Base-by-base conservation (phyloP, 2,888 invertebrate genomes). In the Tortricodes alternella region DNA sequence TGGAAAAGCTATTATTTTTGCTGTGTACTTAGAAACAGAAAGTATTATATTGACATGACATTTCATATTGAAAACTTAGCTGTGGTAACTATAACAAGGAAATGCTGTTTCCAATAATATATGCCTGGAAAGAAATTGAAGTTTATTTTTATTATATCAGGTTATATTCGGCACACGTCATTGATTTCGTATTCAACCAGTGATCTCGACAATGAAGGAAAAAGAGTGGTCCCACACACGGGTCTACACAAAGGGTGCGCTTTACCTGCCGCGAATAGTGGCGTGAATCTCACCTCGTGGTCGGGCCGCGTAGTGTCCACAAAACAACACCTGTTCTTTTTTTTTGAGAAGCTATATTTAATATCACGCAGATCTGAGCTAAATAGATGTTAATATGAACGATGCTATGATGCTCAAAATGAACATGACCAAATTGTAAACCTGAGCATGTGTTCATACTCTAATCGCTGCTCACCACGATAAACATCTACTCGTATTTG, bases 131-230 rank as follows among this genome's bases (percentile, higher is more conserved):
- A 34, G 9, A n/a, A 19, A 18, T 41, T n/a, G 15, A 15, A 34
- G 13, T 23, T 16, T 38, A 53, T 32, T 57, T 58, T 48, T 55
- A 60, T 58, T 55, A 58, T 58, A 59, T 58, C 46, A 53, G 53
- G 57, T 37, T 63, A 70, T 70, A 78, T 78, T 76, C 70, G 65
- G 69, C 65, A 67, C 75, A 70, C 73, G 74, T 76, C 78, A 78
- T 79, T 76, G 74, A 78, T 83, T 80, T 80, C 74, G 76, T 76
- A 74, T 73, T 74, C 66, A 63, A 62, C 62, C 60, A 67, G 66
- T 72, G 71, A 78, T 79, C 73, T 80, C 76, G 73, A 78, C 83
- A 83, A 78, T 79, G 70, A 71, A 71, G 73, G 67, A 72, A 75
- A 74, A 71, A 77, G 74, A 73, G 70, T 64, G 69, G 66, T 67